phyloP scores from a whole-genome alignment of 2,113 vertebrate species.

The Paraplagusia blochii region DNA sequence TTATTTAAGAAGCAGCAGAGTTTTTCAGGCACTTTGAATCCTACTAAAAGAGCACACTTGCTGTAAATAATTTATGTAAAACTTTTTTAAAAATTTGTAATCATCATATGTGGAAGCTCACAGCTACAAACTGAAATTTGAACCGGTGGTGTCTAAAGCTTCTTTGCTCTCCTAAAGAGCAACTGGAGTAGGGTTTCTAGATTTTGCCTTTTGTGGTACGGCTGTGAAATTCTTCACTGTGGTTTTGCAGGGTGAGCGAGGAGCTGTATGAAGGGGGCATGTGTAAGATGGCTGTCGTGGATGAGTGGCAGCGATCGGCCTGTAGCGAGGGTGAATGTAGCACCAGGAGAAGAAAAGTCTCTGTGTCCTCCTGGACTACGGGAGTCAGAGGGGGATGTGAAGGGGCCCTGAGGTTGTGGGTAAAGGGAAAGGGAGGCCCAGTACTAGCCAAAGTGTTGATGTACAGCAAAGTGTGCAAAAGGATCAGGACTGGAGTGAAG shows the following conservation, averaged over 20 bases:
- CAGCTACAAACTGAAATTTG: constrained; percentile 38
- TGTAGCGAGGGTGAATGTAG: constrained; percentile 65
- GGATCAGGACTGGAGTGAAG: constrained; percentile 33
- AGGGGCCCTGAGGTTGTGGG: constrained; percentile 32
- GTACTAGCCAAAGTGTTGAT: constrained; percentile 23
- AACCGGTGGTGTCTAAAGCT: constrained; percentile 22
- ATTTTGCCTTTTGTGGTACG: constrained; percentile 58
- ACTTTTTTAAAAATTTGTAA: no score
- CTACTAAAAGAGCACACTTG: no score
- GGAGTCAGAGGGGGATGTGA: constrained; percentile 9
- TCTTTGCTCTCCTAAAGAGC: constrained; percentile 52
- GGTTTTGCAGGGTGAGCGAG: constrained; percentile 43
- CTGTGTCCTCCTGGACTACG: constrained; percentile 57
- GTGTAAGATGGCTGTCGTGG: constrained; percentile 56
- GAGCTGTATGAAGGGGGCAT: constrained; percentile 48
- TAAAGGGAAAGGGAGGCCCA: constrained; percentile 21
- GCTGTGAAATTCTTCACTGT: constrained; percentile 71
- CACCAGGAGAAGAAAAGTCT: constrained; percentile 71
- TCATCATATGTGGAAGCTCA: constrained; percentile 2
- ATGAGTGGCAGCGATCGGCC: constrained; percentile 58
- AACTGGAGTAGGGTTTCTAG: constrained; percentile 54
- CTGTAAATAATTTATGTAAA: no score
- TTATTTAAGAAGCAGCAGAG: no score
- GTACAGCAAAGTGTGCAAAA: constrained; percentile 43
- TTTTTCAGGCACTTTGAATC: no score